Conservation (phyloP, 2,888 invertebrate species). For the Fragum fragum region DNA sequence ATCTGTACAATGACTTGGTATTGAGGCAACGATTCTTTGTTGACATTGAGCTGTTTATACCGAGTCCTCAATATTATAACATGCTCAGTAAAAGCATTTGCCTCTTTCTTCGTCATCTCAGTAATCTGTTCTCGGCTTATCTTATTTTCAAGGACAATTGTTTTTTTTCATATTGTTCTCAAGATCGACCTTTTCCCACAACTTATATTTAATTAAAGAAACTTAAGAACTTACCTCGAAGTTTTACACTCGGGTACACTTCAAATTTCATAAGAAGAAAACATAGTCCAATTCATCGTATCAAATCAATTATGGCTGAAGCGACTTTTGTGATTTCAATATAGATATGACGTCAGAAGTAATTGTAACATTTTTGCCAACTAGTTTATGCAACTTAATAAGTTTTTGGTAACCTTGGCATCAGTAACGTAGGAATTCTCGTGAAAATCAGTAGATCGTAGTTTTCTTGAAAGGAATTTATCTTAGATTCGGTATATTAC, state of each 20-base stretch:
- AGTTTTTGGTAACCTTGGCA: not conserved
- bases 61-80: slow-evolving; percentile 40
- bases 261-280: not conserved
- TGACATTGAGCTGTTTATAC: slow-evolving; percentile 41
- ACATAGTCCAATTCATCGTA: not conserved
- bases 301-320: not conserved
- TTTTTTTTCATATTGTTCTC: slow-evolving; percentile 42
- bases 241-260: not conserved
- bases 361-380: not conserved
- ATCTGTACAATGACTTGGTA: slow-evolving; percentile 60
- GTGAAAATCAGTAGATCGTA: too few species aligned
- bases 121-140: slow-evolving; percentile 1
- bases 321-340: not conserved
- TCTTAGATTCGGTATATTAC: too few species aligned
- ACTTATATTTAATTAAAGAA: not conserved
- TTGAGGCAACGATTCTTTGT: slow-evolving; percentile 55
- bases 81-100: slow-evolving; percentile 39
- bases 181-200: slow-evolving; percentile 46
- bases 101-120: not conserved
- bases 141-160: slow-evolving; percentile 48
- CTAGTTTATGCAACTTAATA: not conserved
- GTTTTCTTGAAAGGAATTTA: too few species aligned
- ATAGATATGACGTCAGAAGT: not conserved
- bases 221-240: not conserved
- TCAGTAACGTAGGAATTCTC: too few species aligned